phyloP scores from a whole-genome alignment of 2,113 vertebrate genomes.

The Agelaius phoeniceus region DNA sequence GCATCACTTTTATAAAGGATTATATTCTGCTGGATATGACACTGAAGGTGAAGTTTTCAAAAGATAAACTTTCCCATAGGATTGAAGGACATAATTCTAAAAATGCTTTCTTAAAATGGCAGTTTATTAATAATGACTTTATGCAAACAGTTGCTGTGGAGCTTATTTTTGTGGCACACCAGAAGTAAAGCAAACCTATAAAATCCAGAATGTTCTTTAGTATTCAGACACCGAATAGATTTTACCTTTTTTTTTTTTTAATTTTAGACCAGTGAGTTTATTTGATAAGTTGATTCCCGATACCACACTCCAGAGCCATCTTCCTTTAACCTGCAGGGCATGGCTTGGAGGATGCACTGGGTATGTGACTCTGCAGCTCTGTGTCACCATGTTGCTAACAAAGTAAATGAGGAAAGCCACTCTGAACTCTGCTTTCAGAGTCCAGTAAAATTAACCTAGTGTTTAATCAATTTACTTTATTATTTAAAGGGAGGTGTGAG shows the following conservation, averaged over 20 bases:
- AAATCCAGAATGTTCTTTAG: background rate
- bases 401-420: background rate
- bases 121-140: background rate
- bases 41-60: background rate
- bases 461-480: slow-evolving; percentile 37
- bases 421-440: slow-evolving; percentile 3
- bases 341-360: background rate
- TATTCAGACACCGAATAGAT: background rate
- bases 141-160: background rate
- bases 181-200: background rate
- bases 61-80: background rate
- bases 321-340: background rate
- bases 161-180: background rate
- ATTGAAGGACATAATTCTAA: background rate
- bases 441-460: background rate
- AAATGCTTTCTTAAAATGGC: background rate
- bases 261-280: background rate
- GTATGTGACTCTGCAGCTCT: background rate
- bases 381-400: background rate
- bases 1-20: background rate
- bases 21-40: background rate
- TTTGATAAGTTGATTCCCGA: background rate
- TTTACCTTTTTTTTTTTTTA: background rate
- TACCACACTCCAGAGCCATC: background rate
- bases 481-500: background rate